Conservation (phyloP, 2,797 vertebrate species). For the Muraenolepis orangiensis region DNA sequence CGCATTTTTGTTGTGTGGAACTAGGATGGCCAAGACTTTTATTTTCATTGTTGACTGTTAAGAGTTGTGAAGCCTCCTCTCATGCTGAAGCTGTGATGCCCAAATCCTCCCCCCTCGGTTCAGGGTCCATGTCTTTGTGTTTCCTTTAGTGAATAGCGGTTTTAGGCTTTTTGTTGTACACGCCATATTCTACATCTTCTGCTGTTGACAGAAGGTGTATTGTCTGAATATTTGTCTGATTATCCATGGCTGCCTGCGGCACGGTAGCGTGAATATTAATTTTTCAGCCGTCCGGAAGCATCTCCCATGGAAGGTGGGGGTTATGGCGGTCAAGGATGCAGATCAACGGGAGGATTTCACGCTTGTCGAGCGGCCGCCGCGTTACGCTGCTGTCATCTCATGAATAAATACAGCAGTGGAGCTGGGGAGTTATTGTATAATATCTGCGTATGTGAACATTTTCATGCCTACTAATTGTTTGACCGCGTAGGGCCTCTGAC, state of each 20-base stretch:
- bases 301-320: background rate
- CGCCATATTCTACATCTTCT: background rate
- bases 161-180: background rate
- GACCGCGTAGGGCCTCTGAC: background rate
- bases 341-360: background rate
- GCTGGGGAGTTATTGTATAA: background rate
- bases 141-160: constrained; percentile 51
- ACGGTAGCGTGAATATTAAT: background rate
- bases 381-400: background rate
- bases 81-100: constrained; percentile 48
- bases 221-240: background rate
- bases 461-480: background rate
- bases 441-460: background rate
- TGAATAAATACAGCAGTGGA: background rate
- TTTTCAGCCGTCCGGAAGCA: background rate
- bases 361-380: background rate
- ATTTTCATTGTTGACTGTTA: constrained; percentile 52
- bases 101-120: constrained; percentile 44
- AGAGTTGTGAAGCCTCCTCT: constrained; percentile 55
- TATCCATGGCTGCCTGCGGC: background rate
- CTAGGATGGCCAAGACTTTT: constrained; percentile 12
- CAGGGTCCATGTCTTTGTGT: constrained; percentile 64
- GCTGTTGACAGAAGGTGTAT: background rate
- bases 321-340: constrained; percentile 7
- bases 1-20: constrained; percentile 7